A percentile compares a stretch with the other conserved stretches of the same genome.
These are phyloP conservation scores for Pelobates cultripes DNA, from an alignment of 2,797 vertebrate species.

Conservation along the genomic window DNA sequence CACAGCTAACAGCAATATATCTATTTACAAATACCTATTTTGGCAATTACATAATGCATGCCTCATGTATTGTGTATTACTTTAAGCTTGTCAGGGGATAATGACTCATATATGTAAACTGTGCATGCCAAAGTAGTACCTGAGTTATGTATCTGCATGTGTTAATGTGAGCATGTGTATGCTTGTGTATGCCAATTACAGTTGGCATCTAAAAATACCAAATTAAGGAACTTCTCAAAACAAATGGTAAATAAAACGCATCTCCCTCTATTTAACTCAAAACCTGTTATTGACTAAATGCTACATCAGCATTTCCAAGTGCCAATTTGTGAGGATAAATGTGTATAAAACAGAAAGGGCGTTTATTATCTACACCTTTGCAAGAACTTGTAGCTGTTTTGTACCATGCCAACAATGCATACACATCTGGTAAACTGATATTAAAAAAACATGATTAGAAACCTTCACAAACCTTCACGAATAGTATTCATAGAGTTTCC, in stretches of 20 bases:
- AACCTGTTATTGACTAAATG: constrained; percentile 12
- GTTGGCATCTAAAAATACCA: background rate
- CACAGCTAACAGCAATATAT: no score
- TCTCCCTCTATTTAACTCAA: constrained; percentile 11
- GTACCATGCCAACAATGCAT: constrained; percentile 20
- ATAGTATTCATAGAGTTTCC: no score
- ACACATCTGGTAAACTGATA: background rate
- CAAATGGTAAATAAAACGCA: constrained; percentile 15
- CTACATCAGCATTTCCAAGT: constrained; percentile 15
- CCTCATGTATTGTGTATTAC: no score
- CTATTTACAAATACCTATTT: no score
- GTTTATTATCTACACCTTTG: constrained; percentile 35
- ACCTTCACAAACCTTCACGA: no score
- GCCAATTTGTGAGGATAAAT: constrained; percentile 5
- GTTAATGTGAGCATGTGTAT: background rate
- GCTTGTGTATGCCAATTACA: constrained; percentile 12
- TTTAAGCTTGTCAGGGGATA: no score
- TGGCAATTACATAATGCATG: no score
- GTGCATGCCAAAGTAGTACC: background rate
- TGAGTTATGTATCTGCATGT: background rate
- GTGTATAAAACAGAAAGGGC: constrained; percentile 29
- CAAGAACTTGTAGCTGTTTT: constrained; percentile 25
- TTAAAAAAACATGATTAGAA: no score
- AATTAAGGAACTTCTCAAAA: background rate
- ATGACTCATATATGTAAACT: no score